Base-by-base conservation (phyloP, 2,888 invertebrate species). In the Sesia apiformis region DNA sequence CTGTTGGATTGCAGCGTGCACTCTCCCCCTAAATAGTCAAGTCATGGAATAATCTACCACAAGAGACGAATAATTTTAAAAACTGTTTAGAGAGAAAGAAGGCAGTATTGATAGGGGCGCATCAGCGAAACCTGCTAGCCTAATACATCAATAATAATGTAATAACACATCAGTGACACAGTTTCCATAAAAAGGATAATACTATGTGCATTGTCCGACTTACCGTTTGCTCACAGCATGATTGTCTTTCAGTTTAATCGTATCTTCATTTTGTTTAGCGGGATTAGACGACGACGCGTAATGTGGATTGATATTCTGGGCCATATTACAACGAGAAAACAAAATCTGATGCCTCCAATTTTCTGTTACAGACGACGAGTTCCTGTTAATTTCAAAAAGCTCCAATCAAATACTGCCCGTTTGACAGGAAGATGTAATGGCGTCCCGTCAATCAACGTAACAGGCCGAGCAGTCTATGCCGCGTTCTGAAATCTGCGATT, bases 221-320 rank as follows among this genome's bases (percentile, higher is more conserved):
- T 87, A 96, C 96, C 96, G 93, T 94, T 96, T 96, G 86, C 95
- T 95, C 66, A 96, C 96, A 77, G 96, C 96, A 85, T 96, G 96
- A 90, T 94, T 95, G 84, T 96, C 96, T 84, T 92, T 92, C 67
- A 92, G 75, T 80, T 92, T 94, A 74, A 94, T 93, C 65, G 93
- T 93, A 76, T 95, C 95, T 78, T 96, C 95, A 77, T 93, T 94
- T 67, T 95, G 94, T 91, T 96, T 96, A 61, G 91, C 90, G 63
- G 92, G 91, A 77, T 93, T 92, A 60, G 94, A 92, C 68, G 94
- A 93, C 62, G 93, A 92, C 62, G 94, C 93, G 74, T 93, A 93
- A 76, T 93, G 93, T 63, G 96, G 96, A 86, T 96, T 96, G 67
- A 95, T 93, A 89, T 96, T 96, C 90, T 96, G 96, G 82, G 95